phyloP scores from a whole-genome alignment of 2,888 invertebrate genomes.

The Drosophila prolongata region DNA sequence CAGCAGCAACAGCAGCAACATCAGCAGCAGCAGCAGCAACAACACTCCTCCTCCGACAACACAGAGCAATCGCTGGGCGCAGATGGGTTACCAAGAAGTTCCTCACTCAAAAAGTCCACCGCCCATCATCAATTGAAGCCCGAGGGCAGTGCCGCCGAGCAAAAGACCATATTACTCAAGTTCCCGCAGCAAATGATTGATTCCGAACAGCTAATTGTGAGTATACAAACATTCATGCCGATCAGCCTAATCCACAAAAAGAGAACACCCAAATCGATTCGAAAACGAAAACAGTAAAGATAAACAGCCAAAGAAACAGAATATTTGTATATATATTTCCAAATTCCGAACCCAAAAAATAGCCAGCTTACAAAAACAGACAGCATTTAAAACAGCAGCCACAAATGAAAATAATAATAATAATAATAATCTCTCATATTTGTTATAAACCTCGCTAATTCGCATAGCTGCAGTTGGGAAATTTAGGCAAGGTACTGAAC shows the following conservation, averaged over 20 bases:
- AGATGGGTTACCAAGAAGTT: constrained; percentile 54
- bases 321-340: constrained; percentile 4
- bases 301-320: constrained; percentile 17
- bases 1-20: constrained; percentile 10
- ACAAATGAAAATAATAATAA: constrained; percentile 5
- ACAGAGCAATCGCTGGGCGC: constrained; percentile 79
- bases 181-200: constrained; percentile 82
- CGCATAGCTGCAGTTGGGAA: constrained; percentile 83
- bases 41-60: constrained; percentile 83
- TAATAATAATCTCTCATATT: constrained; percentile 60
- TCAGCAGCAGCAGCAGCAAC: constrained; percentile 20
- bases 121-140: constrained; percentile 58
- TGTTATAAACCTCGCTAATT: constrained; percentile 56
- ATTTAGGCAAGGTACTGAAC: constrained; percentile 81
- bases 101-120: constrained; percentile 78
- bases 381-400: constrained; percentile 18
- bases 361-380: constrained; percentile 28
- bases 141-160: constrained; percentile 63
- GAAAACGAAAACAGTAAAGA: constrained; percentile 31
- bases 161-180: constrained; percentile 84
- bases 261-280: constrained; percentile 35
- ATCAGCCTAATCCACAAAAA: not conserved
- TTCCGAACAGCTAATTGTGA: constrained; percentile 84
- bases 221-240: constrained; percentile 44
- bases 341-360: constrained; percentile 23